Evolutionary conservation across 2,797 vertebrate species (phyloP), one percentile per base, ranked within the genome.

Genomic region (Nannoperca obscura): DNA sequence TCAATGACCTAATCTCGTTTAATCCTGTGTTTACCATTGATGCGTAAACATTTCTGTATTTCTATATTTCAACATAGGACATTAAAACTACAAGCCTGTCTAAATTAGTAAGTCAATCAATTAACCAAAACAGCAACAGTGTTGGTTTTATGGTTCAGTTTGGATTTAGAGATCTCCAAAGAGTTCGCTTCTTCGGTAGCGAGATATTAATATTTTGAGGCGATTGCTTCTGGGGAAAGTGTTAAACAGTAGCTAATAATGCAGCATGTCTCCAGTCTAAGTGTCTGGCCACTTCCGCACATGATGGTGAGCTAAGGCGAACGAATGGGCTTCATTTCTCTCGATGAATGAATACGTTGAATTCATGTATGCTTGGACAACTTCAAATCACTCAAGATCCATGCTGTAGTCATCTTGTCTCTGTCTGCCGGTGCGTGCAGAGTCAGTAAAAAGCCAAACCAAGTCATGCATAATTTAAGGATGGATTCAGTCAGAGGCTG

Each of bases 381-480:
- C 13, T 32, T 54, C 3, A 36, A 7, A 59, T 71, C 42, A 54
- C 14, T 13, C 8, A 24, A 4, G 15, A 11, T 2, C 24, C 1
- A 38, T 55, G 38, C 7, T 2, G 44, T 11, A 14, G 44, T 6
- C 53, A 9, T 54, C 8, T 44, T 34, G 10, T 38, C 27, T 75
- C 72, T 32, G 66, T 38, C 20, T 27, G 47, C 49, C 30, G 4
- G 42, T 34, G 69, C 36, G 7, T 61, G 57, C 27, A 2, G 63
- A 71, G 73, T 86, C 85, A 24, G 78, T 73, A 55, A 40, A 70
- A 70, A 2, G 19, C 76, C 49, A 57, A 38, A 42, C 36, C 1
- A 0, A 36, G 46, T 72, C 74, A n/a, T 85, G 13, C 30, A 78
- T 86, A 57, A 81, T 87, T 81, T 34, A 85, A 54, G 8, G 14